A percentile compares a stretch with the other conserved stretches of the same genome.
Conservation (phyloP, 2,888 invertebrate genomes). For the Teleogryllus oceanicus region DNA sequence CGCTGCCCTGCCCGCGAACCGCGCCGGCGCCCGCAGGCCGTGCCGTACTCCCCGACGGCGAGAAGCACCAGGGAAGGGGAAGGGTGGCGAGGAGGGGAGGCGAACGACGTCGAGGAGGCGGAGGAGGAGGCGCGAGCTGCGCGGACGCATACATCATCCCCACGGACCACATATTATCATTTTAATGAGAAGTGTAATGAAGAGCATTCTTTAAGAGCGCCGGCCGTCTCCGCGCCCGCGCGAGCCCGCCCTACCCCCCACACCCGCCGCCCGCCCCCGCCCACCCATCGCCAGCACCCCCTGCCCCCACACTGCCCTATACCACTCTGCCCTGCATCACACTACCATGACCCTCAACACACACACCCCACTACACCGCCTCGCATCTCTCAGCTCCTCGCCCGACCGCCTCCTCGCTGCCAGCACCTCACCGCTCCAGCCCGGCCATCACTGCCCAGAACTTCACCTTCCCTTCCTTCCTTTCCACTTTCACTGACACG, state of each 20-base stretch:
- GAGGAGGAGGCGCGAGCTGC: not conserved
- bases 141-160: conserved; percentile 9
- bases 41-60: not conserved
- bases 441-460: no score
- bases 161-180: conserved; percentile 18
- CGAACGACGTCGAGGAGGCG: not conserved
- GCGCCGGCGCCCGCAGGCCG: not conserved
- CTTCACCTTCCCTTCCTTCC: no score
- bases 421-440: no score
- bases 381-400: no score
- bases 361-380: no score
- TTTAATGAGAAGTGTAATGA: conserved; percentile 18
- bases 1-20: no score
- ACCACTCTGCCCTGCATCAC: no score
- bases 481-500: no score
- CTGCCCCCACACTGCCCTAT: no score
- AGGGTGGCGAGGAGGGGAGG: not conserved
- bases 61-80: not conserved
- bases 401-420: no score
- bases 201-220: not conserved
- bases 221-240: not conserved
- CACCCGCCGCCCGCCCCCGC: not conserved
- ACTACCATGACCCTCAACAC: no score
- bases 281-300: not conserved
- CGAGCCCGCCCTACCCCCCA: not conserved